Evolutionary conservation across 2,888 invertebrate species (phyloP), one percentile per base, ranked within the genome.

Genomic region (Cerceris rybyensis): DNA sequence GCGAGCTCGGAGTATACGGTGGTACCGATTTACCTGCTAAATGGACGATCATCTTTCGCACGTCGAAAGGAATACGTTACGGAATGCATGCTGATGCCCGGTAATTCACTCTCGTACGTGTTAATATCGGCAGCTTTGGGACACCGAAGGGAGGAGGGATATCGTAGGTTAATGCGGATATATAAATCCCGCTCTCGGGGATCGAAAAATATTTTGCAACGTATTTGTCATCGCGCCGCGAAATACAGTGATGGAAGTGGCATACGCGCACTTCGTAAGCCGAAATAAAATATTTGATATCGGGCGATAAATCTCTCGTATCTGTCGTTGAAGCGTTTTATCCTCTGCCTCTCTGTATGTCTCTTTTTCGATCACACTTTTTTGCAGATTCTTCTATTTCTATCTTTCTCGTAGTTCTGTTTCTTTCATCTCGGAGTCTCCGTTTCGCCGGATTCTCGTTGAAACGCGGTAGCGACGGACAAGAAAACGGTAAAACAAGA

Each of bases 51-150:
- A 83, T 85, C 78, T 69, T 78, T 85, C 82, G 83, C 50, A 78
- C 83, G 82, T 86, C 85, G 54, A 58, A 58, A 78, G 70, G 77
- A 78, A 81, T 85, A 79, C 78, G 84, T 81, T 85, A 43, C 76
- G 71, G 81, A 79, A 83, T 74, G 82, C 84, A 85, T 70, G 83
- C 81, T 85, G 83, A 85, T 85, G 83, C 81, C 68, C 71, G 64
- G 81, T 82, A 81, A 85, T 86, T 84, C 86, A 79, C 86, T 83
- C 83, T 85, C 78, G 83, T 85, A 85, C 83, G 84, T 85, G 84
- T 85, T 85, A 85, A 85, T 85, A 85, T 83, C 79, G 81, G 81
- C 79, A 74, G 78, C 61, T 71, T 69, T 74, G 70, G 80, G 84
- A 81, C 81, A 28, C 28, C 28, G 28, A 28, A 28, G 28, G 71